These are phyloP conservation scores for Boloria euphrosyne DNA, from an alignment of 2,888 invertebrate species.

Conservation along the genomic window DNA sequence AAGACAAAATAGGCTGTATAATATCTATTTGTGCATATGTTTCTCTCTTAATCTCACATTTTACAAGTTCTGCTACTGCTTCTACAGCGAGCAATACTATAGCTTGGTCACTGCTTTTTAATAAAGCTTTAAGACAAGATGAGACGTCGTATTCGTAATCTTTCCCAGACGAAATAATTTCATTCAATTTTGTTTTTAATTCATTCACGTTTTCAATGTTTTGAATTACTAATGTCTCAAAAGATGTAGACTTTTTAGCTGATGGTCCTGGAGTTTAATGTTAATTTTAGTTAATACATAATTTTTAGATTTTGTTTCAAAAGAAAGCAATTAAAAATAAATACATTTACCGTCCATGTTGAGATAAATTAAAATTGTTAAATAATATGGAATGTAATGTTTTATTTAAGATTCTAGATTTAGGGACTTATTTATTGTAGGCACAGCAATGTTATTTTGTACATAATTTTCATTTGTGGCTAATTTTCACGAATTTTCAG, in stretches of 20 bases:
- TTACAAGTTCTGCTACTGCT: conserved; percentile 91
- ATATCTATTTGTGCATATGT: conserved; percentile 85
- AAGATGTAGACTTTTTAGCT: conserved; percentile 66
- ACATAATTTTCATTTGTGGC: conserved; percentile 18
- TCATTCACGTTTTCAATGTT: conserved; percentile 68
- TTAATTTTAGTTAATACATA: conserved; percentile 17
- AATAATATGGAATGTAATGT: conserved; percentile 2
- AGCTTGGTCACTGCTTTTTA: conserved; percentile 71
- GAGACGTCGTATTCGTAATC: conserved; percentile 74
- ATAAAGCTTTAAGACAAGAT: conserved; percentile 66
- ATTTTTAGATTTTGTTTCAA: conserved; percentile 10
- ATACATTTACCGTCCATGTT: conserved; percentile 43
- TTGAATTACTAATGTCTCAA: conserved; percentile 68
- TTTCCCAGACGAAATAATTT: conserved; percentile 70
- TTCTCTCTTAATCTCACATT: conserved; percentile 88
- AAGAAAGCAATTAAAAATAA: conserved; percentile 14
- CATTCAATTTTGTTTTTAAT: conserved; percentile 71
- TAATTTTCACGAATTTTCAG: conserved; percentile 17
- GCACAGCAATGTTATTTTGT: conserved; percentile 14
- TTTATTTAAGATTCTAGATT: conserved; percentile 8
- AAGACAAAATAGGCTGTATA: conserved; percentile 81
- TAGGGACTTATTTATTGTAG: background rate
- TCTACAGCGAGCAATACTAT: conserved; percentile 84
- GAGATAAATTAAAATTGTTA: conserved; percentile 22
- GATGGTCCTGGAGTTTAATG: conserved; percentile 56